A percentile compares a stretch with the other conserved stretches of the same genome.
phyloP scores from a whole-genome alignment of 2,888 invertebrate species.

The Tortricodes alternella region DNA sequence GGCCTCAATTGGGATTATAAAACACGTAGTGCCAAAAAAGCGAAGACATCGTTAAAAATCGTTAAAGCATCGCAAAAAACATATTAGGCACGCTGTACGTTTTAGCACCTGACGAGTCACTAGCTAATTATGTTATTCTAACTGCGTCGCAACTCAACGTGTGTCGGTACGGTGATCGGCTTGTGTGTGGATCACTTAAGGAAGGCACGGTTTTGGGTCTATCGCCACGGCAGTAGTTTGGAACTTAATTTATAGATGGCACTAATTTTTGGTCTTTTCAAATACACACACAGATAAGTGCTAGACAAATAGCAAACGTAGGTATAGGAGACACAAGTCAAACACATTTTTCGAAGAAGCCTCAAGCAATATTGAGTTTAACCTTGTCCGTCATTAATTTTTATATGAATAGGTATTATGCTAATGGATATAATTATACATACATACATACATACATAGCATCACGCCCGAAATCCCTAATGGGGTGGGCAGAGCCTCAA shows the following conservation, averaged over 20 bases:
- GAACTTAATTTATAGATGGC: neutral
- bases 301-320: no score
- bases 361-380: no score
- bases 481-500: no score
- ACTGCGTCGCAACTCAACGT: constrained; percentile 16
- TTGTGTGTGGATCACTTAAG: neutral
- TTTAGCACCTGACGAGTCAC: constrained; percentile 39
- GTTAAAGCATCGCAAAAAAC: constrained; percentile 49
- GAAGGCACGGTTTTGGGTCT: neutral
- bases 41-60: constrained; percentile 64
- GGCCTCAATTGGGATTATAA: constrained; percentile 76
- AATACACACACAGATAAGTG: no score
- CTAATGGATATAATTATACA: no score
- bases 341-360: no score
- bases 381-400: no score
- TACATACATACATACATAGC: no score
- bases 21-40: constrained; percentile 68
- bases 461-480: no score
- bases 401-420: no score
- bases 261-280: neutral
- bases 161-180: neutral
- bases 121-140: constrained; percentile 25
- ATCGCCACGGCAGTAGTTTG: neutral
- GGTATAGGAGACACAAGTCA: no score
- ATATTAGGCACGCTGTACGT: constrained; percentile 53